Evolutionary conservation across 2,113 vertebrate genomes (phyloP), one percentile per base, ranked within the genome.

Genomic region (Misgurnus mizolepis): DNA sequence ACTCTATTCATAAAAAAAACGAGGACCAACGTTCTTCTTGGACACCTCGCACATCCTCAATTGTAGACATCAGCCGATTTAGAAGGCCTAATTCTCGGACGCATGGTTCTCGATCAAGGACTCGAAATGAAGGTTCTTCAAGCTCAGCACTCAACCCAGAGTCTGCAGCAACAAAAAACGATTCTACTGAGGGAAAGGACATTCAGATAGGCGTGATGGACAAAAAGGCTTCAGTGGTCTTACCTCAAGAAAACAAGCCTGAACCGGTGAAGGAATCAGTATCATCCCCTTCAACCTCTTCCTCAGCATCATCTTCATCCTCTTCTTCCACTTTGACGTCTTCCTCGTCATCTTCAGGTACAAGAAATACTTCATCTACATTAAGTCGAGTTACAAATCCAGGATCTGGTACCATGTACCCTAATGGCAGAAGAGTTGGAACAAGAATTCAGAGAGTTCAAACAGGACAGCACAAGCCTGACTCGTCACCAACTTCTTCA

Each of bases 391-490:
- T 61, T 41, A 83, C 66, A 70, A 86, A 78, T 10, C 73, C 84
- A 73, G 82, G 79, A 14, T 77, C 82, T 75, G 79, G 86, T 39
- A 82, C 84, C 49, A 87, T 89, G 60, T 82, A 87, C 61, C 83
- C 84, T 58, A 86, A 85, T 64, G 82, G 87, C 5, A 87, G 88
- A 83, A 82, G 88, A 68, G 74, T 88, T n/a, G 89, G 87, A 12
- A 70, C 78, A 0, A 87, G 90, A 80, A 87, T 87, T 15, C 92
- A 91, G 79, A 91, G 85, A 85, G 15, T 88, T 40, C 62, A 72
- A 5, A 89, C 87, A 64, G 89, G 87, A 64, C 81, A 83, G 14
- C 76, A 86, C 61, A 93, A 90, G 88, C 80, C 88, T 53, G 75
- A 58, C 15, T 72, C 78, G 64, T 56, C 82, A 9, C 80, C 86